Evolutionary conservation across 64 coral and sea anemone genomes (phyloP), one percentile per base, ranked within the genome.

Genomic region (Pachyseris speciosa): DNA sequence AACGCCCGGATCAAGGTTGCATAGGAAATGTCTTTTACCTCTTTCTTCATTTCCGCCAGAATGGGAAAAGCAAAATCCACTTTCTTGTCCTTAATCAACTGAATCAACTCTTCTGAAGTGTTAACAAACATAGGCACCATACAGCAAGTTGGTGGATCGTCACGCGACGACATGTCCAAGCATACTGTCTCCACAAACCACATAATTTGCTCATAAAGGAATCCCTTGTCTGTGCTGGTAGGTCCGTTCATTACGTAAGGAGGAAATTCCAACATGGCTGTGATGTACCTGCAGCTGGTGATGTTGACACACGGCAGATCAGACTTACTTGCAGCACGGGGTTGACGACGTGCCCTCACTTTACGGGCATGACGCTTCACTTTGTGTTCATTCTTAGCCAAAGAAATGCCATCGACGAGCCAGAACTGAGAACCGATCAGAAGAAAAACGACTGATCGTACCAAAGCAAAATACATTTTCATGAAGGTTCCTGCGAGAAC

Each of bases 1-100:
- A 60, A 81, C 2, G 53, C 77, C 19, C 77, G 51, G 34, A 81
- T 61, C 8, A 81, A 7, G 3, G 77, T 61, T 4, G 42, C 77
- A 40, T 41, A 7, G 9, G 51, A 1, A 26, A 39, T 4, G 22
- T 15, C 53, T 13, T 61, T 39, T 2, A 60, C 20, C 2, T 20
- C 19, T 40, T 25, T 36, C 77, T 39, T 61, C 0, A 7, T 9
- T 6, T 81, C 33, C 16, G 34, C 30, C 22, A 26, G 50, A 39
- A 81, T 27, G 15, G 77, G 77, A 25, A 81, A 81, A 38, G 77
- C 51, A 39, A 81, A 58, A 81, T 81, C 77, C 77, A 81, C 77
- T 7, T 22, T 11, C 22, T 81, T 81, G 20, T 15, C 24, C 53
- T 81, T 63, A 8, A 81, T 40, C 17, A 60, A 26, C 0, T 81